Evolutionary conservation across 2,888 invertebrate genomes (phyloP).

Genomic region (Phlogophora meticulosa): DNA sequence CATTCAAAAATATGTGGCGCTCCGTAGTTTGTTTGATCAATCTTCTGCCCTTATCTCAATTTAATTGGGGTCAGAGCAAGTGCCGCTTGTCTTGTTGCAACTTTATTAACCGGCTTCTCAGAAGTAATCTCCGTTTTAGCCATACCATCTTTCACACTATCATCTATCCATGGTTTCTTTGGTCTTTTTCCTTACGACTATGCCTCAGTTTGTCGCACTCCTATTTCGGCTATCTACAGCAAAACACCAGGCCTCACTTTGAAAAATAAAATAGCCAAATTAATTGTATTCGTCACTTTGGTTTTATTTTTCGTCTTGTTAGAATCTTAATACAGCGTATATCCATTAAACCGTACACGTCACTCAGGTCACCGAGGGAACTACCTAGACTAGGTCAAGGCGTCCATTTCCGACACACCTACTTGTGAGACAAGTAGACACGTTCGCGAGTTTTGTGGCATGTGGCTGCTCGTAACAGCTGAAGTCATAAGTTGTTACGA

Average conservation of each 20-base stretch:
- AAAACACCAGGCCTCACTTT: not conserved
- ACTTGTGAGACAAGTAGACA: conserved; percentile 19
- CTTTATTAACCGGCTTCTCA: not conserved
- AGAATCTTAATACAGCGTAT: not conserved
- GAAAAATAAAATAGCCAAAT: not conserved
- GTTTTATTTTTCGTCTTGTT: conserved; percentile 1
- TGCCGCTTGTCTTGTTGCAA: too few relatives aligned
- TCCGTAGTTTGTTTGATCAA: not conserved
- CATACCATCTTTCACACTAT: not conserved
- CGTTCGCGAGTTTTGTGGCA: conserved; percentile 2
- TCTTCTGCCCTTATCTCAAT: not conserved
- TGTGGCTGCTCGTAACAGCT: not conserved
- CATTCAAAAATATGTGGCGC: not conserved
- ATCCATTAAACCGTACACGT: conserved; percentile 25
- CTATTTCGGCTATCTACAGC: not conserved
- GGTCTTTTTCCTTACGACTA: not conserved
- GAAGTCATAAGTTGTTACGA: not conserved
- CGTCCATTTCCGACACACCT: conserved; percentile 42
- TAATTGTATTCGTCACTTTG: not conserved
- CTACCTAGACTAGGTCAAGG: conserved; percentile 58
- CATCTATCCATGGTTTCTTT: not conserved
- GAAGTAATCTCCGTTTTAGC: not conserved
- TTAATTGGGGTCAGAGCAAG: not conserved
- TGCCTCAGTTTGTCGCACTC: too few relatives aligned
- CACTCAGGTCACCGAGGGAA: conserved; percentile 41